These are phyloP conservation scores for Poeciliopsis turneri DNA, from an alignment of 2,797 vertebrate species.

Conservation along the genomic window DNA sequence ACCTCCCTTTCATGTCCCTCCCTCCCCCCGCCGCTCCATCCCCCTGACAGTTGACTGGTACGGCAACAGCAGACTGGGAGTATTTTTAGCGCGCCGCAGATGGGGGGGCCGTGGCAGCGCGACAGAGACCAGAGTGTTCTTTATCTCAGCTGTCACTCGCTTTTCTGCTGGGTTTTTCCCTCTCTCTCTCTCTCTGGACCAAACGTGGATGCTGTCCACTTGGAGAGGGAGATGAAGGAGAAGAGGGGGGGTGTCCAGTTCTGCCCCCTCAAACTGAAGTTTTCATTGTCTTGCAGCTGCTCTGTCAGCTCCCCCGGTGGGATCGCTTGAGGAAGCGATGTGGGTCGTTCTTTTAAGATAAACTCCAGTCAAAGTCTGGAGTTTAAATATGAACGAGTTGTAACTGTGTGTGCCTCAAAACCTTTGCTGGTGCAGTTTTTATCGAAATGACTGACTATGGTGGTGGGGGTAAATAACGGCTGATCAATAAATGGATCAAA, in stretches of 20 bases:
- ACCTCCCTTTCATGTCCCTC: conserved; percentile 18
- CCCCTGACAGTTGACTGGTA: conserved; percentile 60
- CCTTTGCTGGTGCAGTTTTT: not conserved
- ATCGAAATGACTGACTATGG: not conserved
- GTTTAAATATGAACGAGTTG: not conserved
- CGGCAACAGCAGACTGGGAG: conserved; percentile 59
- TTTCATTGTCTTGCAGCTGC: conserved; percentile 40
- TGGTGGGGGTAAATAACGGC: conserved; percentile 6
- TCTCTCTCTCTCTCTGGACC: conserved; percentile 14
- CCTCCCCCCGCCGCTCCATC: conserved; percentile 9
- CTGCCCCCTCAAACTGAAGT: conserved; percentile 11
- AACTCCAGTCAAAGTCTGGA: too few species aligned
- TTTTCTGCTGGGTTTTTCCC: not conserved
- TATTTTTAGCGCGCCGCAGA: conserved; percentile 77
- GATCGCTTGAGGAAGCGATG: conserved; percentile 9
- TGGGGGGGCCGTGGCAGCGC: conserved; percentile 45
- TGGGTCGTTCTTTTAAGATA: not conserved
- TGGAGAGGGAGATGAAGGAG: not conserved
- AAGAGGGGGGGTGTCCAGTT: not conserved
- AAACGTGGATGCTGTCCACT: conserved; percentile 53
- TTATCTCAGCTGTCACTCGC: conserved; percentile 72
- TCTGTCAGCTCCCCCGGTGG: conserved; percentile 32
- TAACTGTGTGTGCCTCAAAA: not conserved
- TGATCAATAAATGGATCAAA: conserved; percentile 56
- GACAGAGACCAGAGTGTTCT: conserved; percentile 76